Evolutionary conservation across 2,113 vertebrate genomes (phyloP).

Genomic region (Stercorarius parasiticus): DNA sequence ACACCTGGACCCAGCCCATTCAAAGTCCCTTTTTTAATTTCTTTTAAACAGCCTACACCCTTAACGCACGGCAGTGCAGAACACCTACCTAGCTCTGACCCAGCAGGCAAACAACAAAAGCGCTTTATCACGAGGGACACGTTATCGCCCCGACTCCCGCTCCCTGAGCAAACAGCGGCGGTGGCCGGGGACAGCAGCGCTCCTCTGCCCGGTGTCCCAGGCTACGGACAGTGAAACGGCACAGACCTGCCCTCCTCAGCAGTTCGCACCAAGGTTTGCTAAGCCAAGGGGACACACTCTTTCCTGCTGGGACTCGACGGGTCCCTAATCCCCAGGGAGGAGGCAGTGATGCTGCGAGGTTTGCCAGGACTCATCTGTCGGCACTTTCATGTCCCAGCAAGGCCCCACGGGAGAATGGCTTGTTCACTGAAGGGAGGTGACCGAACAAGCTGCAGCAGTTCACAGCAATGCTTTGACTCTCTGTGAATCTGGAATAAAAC

Average conservation of each 20-base stretch:
- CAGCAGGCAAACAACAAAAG: slow-evolving; percentile 36
- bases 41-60: slow-evolving; percentile 20
- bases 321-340: not conserved
- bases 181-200: not conserved
- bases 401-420: not conserved
- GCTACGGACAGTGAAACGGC: not conserved
- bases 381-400: slow-evolving; percentile 31
- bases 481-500: not conserved
- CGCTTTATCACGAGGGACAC: not conserved
- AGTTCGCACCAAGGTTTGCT: not conserved
- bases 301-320: not conserved
- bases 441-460: slow-evolving; percentile 31
- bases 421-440: not conserved
- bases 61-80: not conserved
- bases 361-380: not conserved
- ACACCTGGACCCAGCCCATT: slow-evolving; percentile 33
- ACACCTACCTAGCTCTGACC: not conserved
- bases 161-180: slow-evolving; percentile 12
- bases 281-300: not conserved
- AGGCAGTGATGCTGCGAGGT: not conserved
- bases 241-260: not conserved
- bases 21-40: slow-evolving; percentile 9
- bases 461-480: not conserved
- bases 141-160: not conserved
- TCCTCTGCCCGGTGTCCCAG: not conserved